phyloP scores from a whole-genome alignment of 1,140 invertebrate genomes.

The Brachionus angularis region DNA sequence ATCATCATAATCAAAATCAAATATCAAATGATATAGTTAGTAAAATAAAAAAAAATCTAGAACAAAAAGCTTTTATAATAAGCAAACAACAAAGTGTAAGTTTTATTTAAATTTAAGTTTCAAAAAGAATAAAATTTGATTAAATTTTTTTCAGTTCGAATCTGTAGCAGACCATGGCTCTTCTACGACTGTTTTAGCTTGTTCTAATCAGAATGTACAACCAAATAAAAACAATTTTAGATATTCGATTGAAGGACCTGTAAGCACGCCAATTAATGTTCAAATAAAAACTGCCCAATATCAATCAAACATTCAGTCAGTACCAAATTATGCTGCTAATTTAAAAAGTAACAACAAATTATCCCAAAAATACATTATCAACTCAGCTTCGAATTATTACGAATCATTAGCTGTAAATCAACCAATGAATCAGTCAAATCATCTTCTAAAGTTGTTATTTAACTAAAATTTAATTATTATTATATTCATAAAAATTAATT shows the following conservation, averaged over 20 bases:
- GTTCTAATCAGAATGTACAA: too few relatives aligned
- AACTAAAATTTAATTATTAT: too few relatives aligned
- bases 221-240: too few relatives aligned
- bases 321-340: conserved; percentile 8
- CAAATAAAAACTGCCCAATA: neutral
- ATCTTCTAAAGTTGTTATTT: too few relatives aligned
- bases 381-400: conserved; percentile 4
- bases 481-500: too few relatives aligned
- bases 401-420: conserved; percentile 1
- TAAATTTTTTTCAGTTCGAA: too few relatives aligned
- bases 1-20: conserved; percentile 17
- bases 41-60: conserved; percentile 40
- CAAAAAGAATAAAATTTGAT: too few relatives aligned
- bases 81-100: conserved; percentile 16
- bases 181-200: too few relatives aligned
- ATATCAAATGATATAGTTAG: conserved; percentile 32
- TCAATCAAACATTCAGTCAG: neutral
- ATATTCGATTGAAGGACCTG: too few relatives aligned
- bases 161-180: too few relatives aligned
- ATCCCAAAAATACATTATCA: conserved; percentile 17
- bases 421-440: too few relatives aligned
- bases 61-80: conserved; percentile 40
- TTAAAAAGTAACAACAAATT: conserved; percentile 14
- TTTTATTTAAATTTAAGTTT: too few relatives aligned
- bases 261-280: neutral